These are phyloP conservation scores for Monodelphis domestica DNA, from an alignment of 2,797 vertebrate species.

Conservation along the genomic window DNA sequence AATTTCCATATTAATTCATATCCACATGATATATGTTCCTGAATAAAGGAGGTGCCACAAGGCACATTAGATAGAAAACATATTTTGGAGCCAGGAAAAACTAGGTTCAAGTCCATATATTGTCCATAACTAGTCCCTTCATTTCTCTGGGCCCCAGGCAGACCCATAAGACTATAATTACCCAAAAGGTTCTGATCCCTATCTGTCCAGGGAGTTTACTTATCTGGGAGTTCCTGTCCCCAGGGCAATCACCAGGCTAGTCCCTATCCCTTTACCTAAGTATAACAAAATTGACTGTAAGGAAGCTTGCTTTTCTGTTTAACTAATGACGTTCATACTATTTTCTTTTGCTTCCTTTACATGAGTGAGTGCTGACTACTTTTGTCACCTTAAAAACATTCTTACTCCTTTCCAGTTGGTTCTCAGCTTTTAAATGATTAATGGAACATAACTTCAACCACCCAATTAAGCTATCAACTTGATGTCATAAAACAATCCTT, in stretches of 20 bases:
- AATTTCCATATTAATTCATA: not conserved
- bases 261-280: not conserved
- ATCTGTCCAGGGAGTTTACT: not conserved
- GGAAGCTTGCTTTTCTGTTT: not conserved
- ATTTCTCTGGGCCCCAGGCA: not conserved
- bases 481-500: not conserved
- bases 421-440: not conserved
- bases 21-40: not conserved
- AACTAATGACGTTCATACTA: not conserved
- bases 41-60: not conserved
- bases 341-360: not conserved
- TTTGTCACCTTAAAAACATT: not conserved
- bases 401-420: not conserved
- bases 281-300: not conserved
- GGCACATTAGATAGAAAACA: not conserved
- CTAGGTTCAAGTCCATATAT: not conserved
- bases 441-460: not conserved
- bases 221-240: not conserved
- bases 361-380: not conserved
- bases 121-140: not conserved
- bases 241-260: not conserved
- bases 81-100: not conserved
- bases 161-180: not conserved
- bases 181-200: not conserved
- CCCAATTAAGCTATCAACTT: not conserved